Base-by-base conservation (phyloP, 1,140 invertebrate species). In the Planococcus citri region DNA sequence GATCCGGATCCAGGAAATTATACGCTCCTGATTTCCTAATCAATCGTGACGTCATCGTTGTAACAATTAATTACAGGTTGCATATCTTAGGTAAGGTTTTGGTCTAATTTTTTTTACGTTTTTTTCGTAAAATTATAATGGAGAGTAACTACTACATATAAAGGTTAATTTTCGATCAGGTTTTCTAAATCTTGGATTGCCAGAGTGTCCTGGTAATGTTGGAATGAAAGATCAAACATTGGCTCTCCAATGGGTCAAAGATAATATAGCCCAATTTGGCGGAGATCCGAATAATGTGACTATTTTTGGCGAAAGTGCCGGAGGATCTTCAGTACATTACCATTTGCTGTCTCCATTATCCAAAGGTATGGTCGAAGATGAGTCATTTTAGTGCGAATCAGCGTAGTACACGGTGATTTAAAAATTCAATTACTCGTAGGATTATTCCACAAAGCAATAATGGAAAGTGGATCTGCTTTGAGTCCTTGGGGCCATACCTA, bases 201-300 rank as follows among this genome's bases (percentile, higher is more conserved):
- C 80, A 17, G 75, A 82, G 57, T 83, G 84, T 1, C 82, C 86
- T 0, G 89, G 88, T n/a, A 90, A 91, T 75, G 84, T 84, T 76
- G 89, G 88, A 0, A 77, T 90, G 25, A 87, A 87, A 76, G 90
- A 92, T 78, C 88, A 90, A 78, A 84, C 89, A 1, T 76, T 80
- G 37, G 86, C 87, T 0, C 75, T 92, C 1, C 80, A 82, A 33
- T 93, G 89, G 89, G 79, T 92, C 0, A 82, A 86, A 75, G 75
- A 85, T 25, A 88, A 91, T 73, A 89, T 92, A 33, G 80, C 73
- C 0, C 75, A 80, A 0, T 92, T 92, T 76, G 88, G 89, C 1
- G 90, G 90, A 0, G 87, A 94, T 80, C 83, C 87, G 0, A 79
- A 82, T 72, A 78, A 78, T 1, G 84, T 93, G 0, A 91, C 89